Conservation (phyloP, 2,113 vertebrate species). For the Tretioscincus oriximinensis region DNA sequence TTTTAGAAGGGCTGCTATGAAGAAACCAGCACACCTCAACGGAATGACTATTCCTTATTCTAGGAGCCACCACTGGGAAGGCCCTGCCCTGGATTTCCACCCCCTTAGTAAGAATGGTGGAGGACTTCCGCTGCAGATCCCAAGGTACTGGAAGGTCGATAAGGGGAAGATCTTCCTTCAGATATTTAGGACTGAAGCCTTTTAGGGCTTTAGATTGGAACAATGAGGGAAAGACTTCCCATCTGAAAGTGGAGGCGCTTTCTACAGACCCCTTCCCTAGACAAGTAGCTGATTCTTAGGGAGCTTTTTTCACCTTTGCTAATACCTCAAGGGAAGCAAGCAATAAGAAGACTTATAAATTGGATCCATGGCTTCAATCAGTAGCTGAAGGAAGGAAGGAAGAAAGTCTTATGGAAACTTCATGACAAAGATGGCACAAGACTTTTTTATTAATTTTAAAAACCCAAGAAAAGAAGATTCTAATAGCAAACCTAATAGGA, state of each 20-base stretch:
- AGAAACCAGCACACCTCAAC: too few relatives aligned
- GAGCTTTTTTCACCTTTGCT: neutral
- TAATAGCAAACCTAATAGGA: neutral
- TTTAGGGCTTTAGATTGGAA: neutral
- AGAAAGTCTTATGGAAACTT: neutral
- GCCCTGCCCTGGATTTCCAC: too few relatives aligned
- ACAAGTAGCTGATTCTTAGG: neutral
- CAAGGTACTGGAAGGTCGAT: too few relatives aligned
- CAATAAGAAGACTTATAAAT: constrained; percentile 1
- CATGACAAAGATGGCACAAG: neutral
- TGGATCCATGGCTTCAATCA: neutral
- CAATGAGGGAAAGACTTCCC: neutral
- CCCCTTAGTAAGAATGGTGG: too few relatives aligned
- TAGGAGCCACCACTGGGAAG: too few relatives aligned
- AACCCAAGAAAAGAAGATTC: neutral
- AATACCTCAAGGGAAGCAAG: constrained; percentile 1
- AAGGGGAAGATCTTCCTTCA: too few relatives aligned
- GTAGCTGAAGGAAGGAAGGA: neutral
- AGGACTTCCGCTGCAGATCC: too few relatives aligned
- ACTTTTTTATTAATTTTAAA: neutral
- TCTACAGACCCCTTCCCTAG: neutral
- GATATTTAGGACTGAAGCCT: too few relatives aligned
- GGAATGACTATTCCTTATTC: too few relatives aligned
- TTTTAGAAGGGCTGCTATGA: too few relatives aligned
- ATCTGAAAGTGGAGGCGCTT: neutral